phyloP scores from a whole-genome alignment of 2,797 vertebrate genomes.

The Chaetodon trifasciatus region DNA sequence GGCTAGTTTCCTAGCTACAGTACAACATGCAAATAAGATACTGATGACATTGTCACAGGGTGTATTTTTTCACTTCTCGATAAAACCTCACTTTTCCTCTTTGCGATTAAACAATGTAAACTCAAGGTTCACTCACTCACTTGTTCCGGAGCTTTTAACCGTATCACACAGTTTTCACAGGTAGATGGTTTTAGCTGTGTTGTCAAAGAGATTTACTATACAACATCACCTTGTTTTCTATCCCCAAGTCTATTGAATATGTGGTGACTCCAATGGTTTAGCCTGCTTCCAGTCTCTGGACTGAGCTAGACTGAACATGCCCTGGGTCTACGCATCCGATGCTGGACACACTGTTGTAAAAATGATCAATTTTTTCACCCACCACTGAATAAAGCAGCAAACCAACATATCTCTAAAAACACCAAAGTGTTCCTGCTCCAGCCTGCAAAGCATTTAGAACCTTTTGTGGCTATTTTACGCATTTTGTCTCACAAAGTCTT shows the following conservation, averaged over 20 bases:
- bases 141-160: not conserved
- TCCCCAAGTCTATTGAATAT: not conserved
- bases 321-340: not conserved
- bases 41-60: too few species aligned
- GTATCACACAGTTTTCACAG: not conserved
- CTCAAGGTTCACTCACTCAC: not conserved
- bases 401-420: not conserved
- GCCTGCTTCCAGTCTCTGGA: not conserved
- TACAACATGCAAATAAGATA: not conserved
- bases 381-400: not conserved
- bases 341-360: not conserved
- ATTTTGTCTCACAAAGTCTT: conserved; percentile 16
- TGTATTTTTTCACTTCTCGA: not conserved
- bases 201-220: not conserved
- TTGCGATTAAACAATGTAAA: not conserved
- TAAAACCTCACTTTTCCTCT: too few species aligned
- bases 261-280: not conserved
- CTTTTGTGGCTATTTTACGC: not conserved
- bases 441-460: not conserved
- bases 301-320: not conserved
- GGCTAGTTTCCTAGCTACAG: not conserved
- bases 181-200: not conserved
- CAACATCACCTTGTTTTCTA: not conserved
- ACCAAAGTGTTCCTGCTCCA: not conserved
- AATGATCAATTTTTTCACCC: not conserved